Evolutionary conservation across 2,797 vertebrate genomes (phyloP).

Genomic region (Anisognathus igniventris): DNA sequence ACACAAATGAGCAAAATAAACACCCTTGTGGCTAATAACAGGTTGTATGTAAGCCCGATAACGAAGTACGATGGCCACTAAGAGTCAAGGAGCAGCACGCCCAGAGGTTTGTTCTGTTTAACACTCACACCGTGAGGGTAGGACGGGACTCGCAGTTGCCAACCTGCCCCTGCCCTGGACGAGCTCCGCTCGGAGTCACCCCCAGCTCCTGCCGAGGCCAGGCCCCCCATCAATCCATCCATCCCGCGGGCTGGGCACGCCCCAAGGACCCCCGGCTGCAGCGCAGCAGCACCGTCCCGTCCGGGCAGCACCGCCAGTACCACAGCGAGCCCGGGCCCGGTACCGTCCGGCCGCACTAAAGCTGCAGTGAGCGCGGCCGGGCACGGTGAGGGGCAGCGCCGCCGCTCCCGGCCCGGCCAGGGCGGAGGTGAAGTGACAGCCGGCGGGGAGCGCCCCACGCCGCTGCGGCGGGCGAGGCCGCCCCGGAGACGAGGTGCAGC

Average conservation of each 20-base stretch:
- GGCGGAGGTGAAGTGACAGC: background rate
- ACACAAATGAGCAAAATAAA: background rate
- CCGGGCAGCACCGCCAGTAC: background rate
- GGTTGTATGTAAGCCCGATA: rapidly evolving
- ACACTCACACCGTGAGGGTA: rapidly evolving
- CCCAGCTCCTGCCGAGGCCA: rapidly evolving
- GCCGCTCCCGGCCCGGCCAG: background rate
- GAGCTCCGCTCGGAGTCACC: rapidly evolving
- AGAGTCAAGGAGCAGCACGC: background rate
- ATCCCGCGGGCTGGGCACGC: rapidly evolving
- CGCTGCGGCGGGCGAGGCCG: background rate
- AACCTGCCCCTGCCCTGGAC: rapidly evolving
- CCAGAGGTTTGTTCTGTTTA: background rate
- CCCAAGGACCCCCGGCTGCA: background rate
- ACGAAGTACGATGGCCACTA: background rate
- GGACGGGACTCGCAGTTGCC: background rate
- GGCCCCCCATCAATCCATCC: background rate
- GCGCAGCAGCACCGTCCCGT: background rate
- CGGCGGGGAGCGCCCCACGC: background rate
- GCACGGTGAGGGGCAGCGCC: background rate
- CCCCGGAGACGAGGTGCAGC: background rate
- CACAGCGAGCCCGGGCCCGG: background rate
- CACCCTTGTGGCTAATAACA: background rate
- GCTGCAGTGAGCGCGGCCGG: background rate
- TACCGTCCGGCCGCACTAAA: background rate